Percentiles rank a stretch among this genome's conserved stretches.
Conservation (phyloP, 2,888 invertebrate species). For the Zelleria hepariella region DNA sequence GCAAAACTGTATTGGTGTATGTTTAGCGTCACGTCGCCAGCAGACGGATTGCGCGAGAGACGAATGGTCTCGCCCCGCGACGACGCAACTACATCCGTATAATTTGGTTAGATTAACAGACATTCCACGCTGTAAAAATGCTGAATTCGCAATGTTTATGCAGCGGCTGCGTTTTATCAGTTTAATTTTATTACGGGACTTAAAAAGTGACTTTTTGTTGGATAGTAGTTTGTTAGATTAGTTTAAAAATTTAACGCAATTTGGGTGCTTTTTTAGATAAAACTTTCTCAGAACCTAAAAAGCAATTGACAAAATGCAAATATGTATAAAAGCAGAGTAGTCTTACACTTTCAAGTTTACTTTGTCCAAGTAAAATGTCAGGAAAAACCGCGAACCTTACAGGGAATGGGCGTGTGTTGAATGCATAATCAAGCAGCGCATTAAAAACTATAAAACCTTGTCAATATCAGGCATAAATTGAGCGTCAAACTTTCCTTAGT, state of each 20-base stretch:
- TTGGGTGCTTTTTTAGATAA: too few species aligned
- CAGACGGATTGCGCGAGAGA: slow-evolving; percentile 59
- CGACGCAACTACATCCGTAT: slow-evolving; percentile 1
- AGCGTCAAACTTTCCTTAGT: too few species aligned
- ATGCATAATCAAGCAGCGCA: slow-evolving; percentile 67
- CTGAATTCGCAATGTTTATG: background rate
- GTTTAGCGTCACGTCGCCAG: slow-evolving; percentile 35
- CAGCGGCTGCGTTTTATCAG: background rate
- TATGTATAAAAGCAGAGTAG: too few species aligned
- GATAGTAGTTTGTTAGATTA: too few species aligned
- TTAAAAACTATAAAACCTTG: slow-evolving; percentile 68
- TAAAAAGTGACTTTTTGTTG: too few species aligned
- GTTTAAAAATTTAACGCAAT: too few species aligned
- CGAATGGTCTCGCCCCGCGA: slow-evolving; percentile 49
- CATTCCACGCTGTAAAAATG: background rate
- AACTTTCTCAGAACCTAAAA: too few species aligned
- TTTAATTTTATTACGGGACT: background rate
- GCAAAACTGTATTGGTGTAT: background rate
- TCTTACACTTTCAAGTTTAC: slow-evolving; percentile 31
- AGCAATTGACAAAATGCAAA: too few species aligned
- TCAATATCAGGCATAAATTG: slow-evolving; percentile 44
- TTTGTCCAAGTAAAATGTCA: slow-evolving; percentile 44
- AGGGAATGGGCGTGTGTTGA: slow-evolving; percentile 68
- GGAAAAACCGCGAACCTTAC: slow-evolving; percentile 53
- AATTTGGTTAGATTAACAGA: background rate